phyloP scores from a whole-genome alignment of 1,140 invertebrate genomes.

The Drosophila takahashii region DNA sequence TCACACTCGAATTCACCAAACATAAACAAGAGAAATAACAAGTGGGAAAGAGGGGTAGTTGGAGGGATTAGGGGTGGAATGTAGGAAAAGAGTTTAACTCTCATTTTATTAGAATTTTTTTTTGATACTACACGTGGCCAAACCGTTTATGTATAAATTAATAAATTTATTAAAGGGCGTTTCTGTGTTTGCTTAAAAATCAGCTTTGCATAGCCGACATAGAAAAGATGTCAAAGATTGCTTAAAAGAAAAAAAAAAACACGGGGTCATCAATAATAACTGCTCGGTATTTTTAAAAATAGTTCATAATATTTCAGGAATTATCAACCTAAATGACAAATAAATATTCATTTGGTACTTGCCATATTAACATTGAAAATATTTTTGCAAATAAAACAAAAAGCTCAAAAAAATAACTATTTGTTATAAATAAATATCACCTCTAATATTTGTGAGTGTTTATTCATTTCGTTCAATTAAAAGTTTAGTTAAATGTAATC shows the following conservation, averaged over 20 bases:
- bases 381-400: no score
- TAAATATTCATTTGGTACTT: no score
- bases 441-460: neutral
- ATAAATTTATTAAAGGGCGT: slow-evolving; percentile 6
- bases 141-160: slow-evolving; percentile 28
- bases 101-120: slow-evolving; percentile 2
- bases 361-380: no score
- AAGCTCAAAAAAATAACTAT: no score
- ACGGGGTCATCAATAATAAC: no score
- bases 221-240: no score
- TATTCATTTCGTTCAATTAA: neutral
- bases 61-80: neutral
- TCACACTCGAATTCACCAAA: slow-evolving; percentile 81
- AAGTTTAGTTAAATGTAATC: slow-evolving; percentile 1
- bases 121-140: slow-evolving; percentile 14
- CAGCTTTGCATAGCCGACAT: neutral
- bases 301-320: no score
- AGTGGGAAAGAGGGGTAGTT: neutral
- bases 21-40: slow-evolving; percentile 53
- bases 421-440: no score
- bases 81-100: slow-evolving; percentile 13
- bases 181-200: neutral
- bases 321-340: no score
- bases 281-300: no score
- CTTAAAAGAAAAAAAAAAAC: no score